Evolutionary conservation across 2,113 vertebrate genomes (phyloP).

Genomic region (Platysternon megacephalum): DNA sequence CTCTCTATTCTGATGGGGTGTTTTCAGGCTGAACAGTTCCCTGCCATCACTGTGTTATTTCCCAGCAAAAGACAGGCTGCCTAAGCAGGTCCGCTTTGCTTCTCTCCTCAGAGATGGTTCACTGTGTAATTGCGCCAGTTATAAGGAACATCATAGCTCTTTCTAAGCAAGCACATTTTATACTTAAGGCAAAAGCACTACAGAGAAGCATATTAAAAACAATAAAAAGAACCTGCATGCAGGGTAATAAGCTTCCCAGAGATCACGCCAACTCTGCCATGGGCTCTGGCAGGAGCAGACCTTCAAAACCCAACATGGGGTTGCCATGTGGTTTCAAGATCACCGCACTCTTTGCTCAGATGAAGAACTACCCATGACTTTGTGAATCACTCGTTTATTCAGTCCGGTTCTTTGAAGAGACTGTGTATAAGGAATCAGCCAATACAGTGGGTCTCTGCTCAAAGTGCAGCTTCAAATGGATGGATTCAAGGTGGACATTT

Average conservation of each 20-base stretch:
- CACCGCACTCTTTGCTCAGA: not conserved
- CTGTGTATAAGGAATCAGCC: not conserved
- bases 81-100: not conserved
- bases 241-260: not conserved
- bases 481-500: not conserved
- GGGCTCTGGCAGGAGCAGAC: not conserved
- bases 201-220: not conserved
- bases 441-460: not conserved
- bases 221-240: not conserved
- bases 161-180: not conserved
- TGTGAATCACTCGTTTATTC: not conserved
- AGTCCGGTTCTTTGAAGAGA: not conserved
- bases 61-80: not conserved
- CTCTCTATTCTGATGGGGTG: not conserved
- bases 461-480: not conserved
- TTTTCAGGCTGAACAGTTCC: not conserved
- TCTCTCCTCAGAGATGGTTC: not conserved
- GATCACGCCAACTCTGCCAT: not conserved
- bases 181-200: not conserved
- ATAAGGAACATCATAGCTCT: not conserved
- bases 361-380: not conserved
- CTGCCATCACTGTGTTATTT: no score
- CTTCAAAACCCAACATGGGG: not conserved
- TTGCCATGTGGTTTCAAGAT: not conserved
- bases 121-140: not conserved